Percentiles rank a stretch among this genome's conserved stretches.
Evolutionary conservation across 2,113 vertebrate genomes (phyloP).

Genomic region (Lynx canadensis): DNA sequence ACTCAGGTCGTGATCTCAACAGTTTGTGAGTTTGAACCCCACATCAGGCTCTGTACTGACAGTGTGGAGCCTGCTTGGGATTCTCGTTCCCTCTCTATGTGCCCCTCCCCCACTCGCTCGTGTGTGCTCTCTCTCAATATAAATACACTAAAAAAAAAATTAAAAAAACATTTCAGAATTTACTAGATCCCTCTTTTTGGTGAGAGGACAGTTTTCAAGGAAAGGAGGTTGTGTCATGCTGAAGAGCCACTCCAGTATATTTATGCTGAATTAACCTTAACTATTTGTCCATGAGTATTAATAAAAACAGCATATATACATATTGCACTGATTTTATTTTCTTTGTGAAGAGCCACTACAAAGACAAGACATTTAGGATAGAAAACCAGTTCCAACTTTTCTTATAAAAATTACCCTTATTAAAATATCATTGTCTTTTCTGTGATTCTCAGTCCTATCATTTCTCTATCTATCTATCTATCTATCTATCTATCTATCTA

Average conservation of each 20-base stretch:
- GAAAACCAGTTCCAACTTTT: background rate
- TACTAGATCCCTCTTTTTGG: fast-evolving
- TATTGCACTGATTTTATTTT: background rate
- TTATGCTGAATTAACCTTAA: background rate
- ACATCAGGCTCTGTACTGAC: too few species aligned
- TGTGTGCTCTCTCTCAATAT: too few species aligned
- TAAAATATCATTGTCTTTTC: background rate
- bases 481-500: too few species aligned
- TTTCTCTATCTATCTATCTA: background rate
- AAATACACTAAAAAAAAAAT: too few species aligned
- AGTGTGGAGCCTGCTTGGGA: too few species aligned
- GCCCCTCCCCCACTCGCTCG: too few species aligned
- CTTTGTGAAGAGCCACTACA: background rate
- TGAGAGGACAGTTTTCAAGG: background rate
- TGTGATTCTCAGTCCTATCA: background rate
- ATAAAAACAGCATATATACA: background rate
- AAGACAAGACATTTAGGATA: background rate
- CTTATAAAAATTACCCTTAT: background rate
- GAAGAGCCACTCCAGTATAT: background rate
- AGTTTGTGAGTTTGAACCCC: too few species aligned
- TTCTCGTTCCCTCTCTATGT: too few species aligned
- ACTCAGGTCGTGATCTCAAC: too few species aligned
- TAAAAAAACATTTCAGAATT: too few species aligned
- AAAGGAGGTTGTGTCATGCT: background rate
- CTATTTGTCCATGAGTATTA: background rate